A percentile compares a stretch with the other conserved stretches of the same genome.
Evolutionary conservation across 2,797 vertebrate genomes (phyloP).

Genomic region (Limnodromus scolopaceus): DNA sequence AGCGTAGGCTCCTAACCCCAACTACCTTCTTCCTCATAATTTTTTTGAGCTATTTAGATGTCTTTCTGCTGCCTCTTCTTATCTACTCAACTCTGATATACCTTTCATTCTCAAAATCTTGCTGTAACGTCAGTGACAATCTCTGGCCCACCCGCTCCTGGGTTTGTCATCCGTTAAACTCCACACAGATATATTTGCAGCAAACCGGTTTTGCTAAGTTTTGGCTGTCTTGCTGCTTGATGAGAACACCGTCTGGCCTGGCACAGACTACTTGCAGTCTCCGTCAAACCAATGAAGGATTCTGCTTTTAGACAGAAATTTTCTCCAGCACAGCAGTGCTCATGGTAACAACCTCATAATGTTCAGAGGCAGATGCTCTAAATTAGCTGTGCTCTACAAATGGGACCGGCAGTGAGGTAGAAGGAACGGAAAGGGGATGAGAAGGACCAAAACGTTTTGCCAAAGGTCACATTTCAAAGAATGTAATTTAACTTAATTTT

Average conservation of each 20-base stretch:
- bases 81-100: neutral
- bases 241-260: neutral
- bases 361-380: conserved; percentile 12
- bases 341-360: neutral
- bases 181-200: neutral
- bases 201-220: neutral
- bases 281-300: neutral
- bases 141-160: neutral
- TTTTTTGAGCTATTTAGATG: neutral
- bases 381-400: neutral
- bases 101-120: neutral
- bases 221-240: neutral
- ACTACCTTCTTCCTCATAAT: neutral
- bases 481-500: neutral
- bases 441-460: neutral
- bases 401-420: neutral
- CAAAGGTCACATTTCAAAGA: conserved; percentile 33
- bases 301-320: neutral
- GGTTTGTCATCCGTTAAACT: neutral
- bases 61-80: neutral
- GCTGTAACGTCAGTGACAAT: neutral
- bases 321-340: neutral
- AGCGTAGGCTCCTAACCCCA: fast-evolving
- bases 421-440: neutral
- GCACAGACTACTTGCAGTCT: neutral